These are phyloP conservation scores for Anser brachyrhynchus DNA, from an alignment of 2,113 vertebrate species.

Conservation along the genomic window DNA sequence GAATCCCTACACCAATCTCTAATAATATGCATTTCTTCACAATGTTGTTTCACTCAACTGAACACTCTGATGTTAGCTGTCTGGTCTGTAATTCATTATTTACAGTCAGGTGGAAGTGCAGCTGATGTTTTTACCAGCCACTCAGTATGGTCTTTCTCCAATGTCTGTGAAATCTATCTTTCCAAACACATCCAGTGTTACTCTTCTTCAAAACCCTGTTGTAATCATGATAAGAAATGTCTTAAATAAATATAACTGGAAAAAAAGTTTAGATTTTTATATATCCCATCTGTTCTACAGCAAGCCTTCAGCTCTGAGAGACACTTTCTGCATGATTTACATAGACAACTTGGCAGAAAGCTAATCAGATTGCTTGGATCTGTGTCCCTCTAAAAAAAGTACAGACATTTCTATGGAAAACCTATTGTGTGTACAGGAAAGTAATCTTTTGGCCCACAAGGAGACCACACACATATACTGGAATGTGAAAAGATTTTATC, in stretches of 20 bases:
- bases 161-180: not conserved
- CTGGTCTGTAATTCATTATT: not conserved
- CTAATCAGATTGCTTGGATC: not conserved
- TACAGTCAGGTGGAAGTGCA: not conserved
- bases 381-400: not conserved
- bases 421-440: not conserved
- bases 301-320: not conserved
- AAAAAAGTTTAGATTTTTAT: not conserved
- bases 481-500: not conserved
- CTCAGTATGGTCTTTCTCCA: not conserved
- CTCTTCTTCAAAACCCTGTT: not conserved
- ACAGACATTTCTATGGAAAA: not conserved
- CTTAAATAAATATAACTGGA: not conserved
- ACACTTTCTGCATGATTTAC: not conserved
- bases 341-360: conserved; percentile 22
- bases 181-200: not conserved
- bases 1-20: not conserved
- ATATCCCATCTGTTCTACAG: not conserved
- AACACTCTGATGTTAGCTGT: not conserved
- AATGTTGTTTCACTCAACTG: not conserved
- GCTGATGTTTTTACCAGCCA: not conserved
- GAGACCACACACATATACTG: conserved; percentile 11
- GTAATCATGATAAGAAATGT: not conserved
- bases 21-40: not conserved
- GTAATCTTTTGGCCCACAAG: not conserved